Evolutionary conservation across 2,797 vertebrate genomes (phyloP).

Genomic region (Neosilurus mollespiculum): DNA sequence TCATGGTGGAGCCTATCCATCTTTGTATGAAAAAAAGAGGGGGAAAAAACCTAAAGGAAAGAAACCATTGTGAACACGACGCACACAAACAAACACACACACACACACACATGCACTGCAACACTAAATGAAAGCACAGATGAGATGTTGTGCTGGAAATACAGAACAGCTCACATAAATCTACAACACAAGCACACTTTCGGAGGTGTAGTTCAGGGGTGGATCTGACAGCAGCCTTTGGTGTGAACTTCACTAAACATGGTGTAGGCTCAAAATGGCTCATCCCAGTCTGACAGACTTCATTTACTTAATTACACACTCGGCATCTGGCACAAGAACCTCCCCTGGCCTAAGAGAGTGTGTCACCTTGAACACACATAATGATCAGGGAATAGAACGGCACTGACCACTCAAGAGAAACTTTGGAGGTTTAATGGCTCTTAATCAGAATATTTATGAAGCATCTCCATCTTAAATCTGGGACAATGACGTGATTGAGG

Average conservation of each 20-base stretch:
- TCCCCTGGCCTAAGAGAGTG: slow-evolving; percentile 42
- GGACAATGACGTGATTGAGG: background rate
- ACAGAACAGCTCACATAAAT: background rate
- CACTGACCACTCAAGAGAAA: slow-evolving; percentile 44
- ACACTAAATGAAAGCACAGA: slow-evolving; percentile 19
- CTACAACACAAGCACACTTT: slow-evolving; percentile 9
- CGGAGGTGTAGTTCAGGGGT: slow-evolving; percentile 5
- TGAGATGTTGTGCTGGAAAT: slow-evolving; percentile 4
- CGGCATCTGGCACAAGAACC: slow-evolving; percentile 51
- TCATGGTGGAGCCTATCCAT: background rate
- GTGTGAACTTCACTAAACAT: slow-evolving; percentile 36
- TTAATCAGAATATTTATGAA: background rate
- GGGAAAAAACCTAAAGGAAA: background rate
- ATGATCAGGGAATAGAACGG: slow-evolving; percentile 59
- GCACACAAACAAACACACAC: too few relatives aligned
- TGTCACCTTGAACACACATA: slow-evolving; percentile 61
- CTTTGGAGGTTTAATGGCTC: background rate
- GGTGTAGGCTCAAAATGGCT: slow-evolving; percentile 18
- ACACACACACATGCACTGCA: background rate
- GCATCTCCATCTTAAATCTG: background rate
- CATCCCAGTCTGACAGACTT: slow-evolving; percentile 51
- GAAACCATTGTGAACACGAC: background rate
- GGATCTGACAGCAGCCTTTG: background rate
- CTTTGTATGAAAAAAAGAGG: background rate
- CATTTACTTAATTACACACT: slow-evolving; percentile 60